Percentiles rank a stretch among this genome's conserved stretches.
These are phyloP conservation scores for Aegotheles bennettii DNA, from an alignment of 2,113 vertebrate genomes.

Conservation along the genomic window DNA sequence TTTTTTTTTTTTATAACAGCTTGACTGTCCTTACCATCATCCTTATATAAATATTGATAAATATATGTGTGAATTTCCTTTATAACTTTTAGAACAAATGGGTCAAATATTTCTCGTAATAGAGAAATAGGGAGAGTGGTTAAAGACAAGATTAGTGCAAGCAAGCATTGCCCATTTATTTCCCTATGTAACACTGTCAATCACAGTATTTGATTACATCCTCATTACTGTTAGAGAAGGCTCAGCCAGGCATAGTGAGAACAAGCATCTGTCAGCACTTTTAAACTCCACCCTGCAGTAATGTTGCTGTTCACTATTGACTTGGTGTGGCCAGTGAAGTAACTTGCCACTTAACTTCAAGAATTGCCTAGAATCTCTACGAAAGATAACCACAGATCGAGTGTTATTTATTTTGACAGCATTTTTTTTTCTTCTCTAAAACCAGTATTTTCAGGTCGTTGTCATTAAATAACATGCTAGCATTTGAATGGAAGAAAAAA, in stretches of 20 bases:
- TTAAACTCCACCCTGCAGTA: not conserved
- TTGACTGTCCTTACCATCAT: not conserved
- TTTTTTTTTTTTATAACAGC: not conserved
- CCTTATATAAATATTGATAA: not conserved
- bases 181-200: not conserved
- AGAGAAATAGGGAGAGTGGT: not conserved
- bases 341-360: not conserved
- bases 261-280: not conserved
- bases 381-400: not conserved
- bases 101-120: not conserved
- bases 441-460: not conserved
- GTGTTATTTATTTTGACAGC: not conserved
- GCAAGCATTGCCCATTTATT: accelerated
- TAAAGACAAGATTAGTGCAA: not conserved
- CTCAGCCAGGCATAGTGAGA: not conserved
- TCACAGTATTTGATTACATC: not conserved
- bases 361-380: not conserved
- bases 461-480: not conserved
- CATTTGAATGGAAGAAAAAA: not conserved
- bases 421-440: not conserved
- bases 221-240: not conserved
- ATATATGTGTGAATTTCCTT: not conserved
- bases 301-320: not conserved
- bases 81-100: not conserved
- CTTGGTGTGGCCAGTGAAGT: not conserved